These are phyloP conservation scores for Semaprochilodus insignis DNA, from an alignment of 2,797 vertebrate species.

Conservation along the genomic window DNA sequence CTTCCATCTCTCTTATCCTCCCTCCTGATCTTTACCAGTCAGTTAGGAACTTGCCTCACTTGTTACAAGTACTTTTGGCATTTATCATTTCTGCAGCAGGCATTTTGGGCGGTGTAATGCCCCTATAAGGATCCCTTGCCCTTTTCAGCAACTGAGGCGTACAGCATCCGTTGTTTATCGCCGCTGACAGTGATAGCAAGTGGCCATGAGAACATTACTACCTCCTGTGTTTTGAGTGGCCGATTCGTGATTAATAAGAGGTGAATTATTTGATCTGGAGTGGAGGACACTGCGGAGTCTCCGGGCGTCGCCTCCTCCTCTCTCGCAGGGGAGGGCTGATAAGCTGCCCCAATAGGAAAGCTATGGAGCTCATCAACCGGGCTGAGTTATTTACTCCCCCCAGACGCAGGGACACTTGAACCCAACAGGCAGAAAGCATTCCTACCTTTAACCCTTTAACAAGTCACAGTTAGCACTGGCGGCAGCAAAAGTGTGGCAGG, in stretches of 20 bases:
- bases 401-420: constrained; percentile 55
- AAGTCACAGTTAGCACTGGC: neutral
- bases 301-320: constrained; percentile 53
- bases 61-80: constrained; percentile 51
- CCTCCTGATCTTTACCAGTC: constrained; percentile 48
- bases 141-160: constrained; percentile 52
- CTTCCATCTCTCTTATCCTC: constrained; percentile 19
- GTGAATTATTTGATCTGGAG: constrained; percentile 66
- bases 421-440: constrained; percentile 33
- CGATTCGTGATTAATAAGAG: constrained; percentile 64
- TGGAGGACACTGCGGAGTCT: constrained; percentile 60
- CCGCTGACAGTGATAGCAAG: constrained; percentile 60
- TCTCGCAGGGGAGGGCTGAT: constrained; percentile 62
- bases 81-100: constrained; percentile 42
- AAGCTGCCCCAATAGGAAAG: constrained; percentile 58
- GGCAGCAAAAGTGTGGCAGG: neutral
- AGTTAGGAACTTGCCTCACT: constrained; percentile 46
- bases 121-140: constrained; percentile 47
- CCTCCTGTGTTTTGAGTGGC: constrained; percentile 62
- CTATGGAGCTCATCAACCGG: constrained; percentile 60
- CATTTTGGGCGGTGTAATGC: constrained; percentile 42
- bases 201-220: constrained; percentile 60
- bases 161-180: constrained; percentile 59
- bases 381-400: constrained; percentile 55
- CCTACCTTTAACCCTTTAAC: constrained; percentile 31